Conservation (phyloP, 2,113 vertebrate genomes). For the Gobius niger region DNA sequence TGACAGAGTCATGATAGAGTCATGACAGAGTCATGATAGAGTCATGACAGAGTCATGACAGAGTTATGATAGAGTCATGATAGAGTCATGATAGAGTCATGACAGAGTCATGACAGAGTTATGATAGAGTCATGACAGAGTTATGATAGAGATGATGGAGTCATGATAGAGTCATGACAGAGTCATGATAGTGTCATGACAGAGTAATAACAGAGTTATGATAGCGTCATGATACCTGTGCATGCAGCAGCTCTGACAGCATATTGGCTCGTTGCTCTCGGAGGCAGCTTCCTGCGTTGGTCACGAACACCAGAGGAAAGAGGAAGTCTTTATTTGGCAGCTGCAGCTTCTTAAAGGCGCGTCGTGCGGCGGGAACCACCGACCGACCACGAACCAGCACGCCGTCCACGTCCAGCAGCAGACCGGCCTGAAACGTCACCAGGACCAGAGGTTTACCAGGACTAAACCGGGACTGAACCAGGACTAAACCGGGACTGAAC, state of each 20-base stretch:
- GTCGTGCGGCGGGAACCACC: constrained; percentile 81
- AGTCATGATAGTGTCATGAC: too few species aligned
- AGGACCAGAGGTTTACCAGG: neutral
- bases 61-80: too few species aligned
- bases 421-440: constrained; percentile 65
- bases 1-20: too few species aligned
- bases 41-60: too few species aligned
- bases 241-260: constrained; percentile 81
- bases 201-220: too few species aligned
- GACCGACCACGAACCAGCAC: constrained; percentile 84
- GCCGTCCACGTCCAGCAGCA: constrained; percentile 88
- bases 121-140: too few species aligned
- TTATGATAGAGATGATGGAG: too few species aligned
- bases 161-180: too few species aligned
- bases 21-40: too few species aligned
- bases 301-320: constrained; percentile 89
- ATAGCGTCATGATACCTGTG: too few species aligned
- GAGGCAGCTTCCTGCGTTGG: constrained; percentile 88
- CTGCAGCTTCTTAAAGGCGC: constrained; percentile 84
- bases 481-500: neutral
- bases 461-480: neutral
- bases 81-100: too few species aligned
- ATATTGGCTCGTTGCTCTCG: constrained; percentile 84
- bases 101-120: too few species aligned
- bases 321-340: constrained; percentile 78